Evolutionary conservation across 2,888 invertebrate genomes (phyloP).

Genomic region (Chymomyza fuscimana): DNA sequence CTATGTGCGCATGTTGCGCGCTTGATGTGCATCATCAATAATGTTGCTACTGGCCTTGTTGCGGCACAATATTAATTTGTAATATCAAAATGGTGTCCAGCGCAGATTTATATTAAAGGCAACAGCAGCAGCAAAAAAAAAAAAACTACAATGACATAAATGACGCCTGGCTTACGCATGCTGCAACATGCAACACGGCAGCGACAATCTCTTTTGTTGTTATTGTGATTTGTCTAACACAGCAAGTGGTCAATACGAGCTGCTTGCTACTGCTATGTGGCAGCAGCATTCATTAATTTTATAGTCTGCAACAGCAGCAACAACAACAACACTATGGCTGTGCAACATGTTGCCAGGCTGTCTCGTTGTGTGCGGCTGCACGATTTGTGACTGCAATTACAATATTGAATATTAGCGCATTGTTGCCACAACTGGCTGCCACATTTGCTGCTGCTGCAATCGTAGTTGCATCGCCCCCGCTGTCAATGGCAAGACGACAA

Average conservation of each 20-base stretch:
- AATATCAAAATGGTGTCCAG: conserved; percentile 74
- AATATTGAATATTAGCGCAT: conserved; percentile 75
- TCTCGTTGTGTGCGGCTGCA: conserved; percentile 42
- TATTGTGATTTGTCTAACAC: conserved; percentile 77
- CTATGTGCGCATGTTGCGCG: conserved; percentile 5
- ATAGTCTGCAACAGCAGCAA: conserved; percentile 24
- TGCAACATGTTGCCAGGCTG: conserved; percentile 58
- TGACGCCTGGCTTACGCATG: conserved; percentile 61
- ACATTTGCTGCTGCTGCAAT: conserved; percentile 19
- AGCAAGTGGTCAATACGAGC: conserved; percentile 66
- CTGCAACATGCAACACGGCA: conserved; percentile 37
- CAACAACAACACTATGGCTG: conserved; percentile 13
- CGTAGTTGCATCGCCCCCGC: conserved; percentile 55
- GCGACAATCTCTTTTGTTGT: conserved; percentile 51
- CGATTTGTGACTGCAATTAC: conserved; percentile 74
- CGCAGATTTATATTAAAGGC: conserved; percentile 74
- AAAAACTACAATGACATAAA: conserved; percentile 34
- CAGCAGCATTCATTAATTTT: conserved; percentile 74
- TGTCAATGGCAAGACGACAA: conserved; percentile 51
- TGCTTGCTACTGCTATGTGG: conserved; percentile 60
- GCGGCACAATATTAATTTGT: conserved; percentile 72
- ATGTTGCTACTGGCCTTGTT: conserved; percentile 54
- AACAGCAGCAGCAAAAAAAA: conserved; percentile 27
- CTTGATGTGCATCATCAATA: conserved; percentile 65
- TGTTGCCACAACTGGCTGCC: conserved; percentile 42